Evolutionary conservation across 1,140 invertebrate species (phyloP).

Genomic region (Drosophila seguyi): DNA sequence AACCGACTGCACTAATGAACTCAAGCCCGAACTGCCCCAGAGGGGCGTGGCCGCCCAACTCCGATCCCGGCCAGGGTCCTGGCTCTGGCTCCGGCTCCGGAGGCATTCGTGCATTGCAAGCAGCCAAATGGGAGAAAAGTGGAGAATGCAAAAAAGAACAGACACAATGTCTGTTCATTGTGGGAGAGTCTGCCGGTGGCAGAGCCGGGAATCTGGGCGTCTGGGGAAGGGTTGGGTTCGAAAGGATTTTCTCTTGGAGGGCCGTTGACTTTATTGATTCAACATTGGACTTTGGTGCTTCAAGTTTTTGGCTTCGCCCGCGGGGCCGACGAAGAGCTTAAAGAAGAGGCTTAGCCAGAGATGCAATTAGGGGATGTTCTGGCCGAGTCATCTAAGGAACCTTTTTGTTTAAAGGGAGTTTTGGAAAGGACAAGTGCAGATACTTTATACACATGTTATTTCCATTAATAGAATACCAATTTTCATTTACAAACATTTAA

Average conservation of each 20-base stretch:
- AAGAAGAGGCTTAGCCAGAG: slow-evolving; percentile 27
- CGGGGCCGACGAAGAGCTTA: slow-evolving; percentile 20
- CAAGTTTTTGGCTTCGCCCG: slow-evolving; percentile 21
- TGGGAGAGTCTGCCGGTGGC: slow-evolving; percentile 16
- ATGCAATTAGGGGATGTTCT: slow-evolving; percentile 23
- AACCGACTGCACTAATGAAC: slow-evolving; percentile 81
- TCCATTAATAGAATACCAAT: background rate
- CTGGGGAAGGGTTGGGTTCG: background rate
- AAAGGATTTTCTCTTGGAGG: slow-evolving; percentile 27
- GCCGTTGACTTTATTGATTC: slow-evolving; percentile 61
- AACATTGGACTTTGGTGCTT: slow-evolving; percentile 46
- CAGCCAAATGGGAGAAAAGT: slow-evolving; percentile 37
- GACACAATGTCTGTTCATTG: slow-evolving; percentile 58
- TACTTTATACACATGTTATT: background rate
- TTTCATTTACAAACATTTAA: background rate
- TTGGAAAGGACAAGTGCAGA: background rate
- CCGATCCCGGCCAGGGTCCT: slow-evolving; percentile 17
- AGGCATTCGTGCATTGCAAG: slow-evolving; percentile 67
- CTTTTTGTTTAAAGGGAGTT: background rate
- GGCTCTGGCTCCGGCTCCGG: slow-evolving; percentile 32
- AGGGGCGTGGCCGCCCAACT: slow-evolving; percentile 6
- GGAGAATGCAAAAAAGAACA: slow-evolving; percentile 28
- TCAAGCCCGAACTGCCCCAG: slow-evolving; percentile 48
- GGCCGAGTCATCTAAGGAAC: background rate
- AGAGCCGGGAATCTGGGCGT: background rate